phyloP scores from a whole-genome alignment of 2,797 vertebrate genomes.

The Hippoglossus hippoglossus region DNA sequence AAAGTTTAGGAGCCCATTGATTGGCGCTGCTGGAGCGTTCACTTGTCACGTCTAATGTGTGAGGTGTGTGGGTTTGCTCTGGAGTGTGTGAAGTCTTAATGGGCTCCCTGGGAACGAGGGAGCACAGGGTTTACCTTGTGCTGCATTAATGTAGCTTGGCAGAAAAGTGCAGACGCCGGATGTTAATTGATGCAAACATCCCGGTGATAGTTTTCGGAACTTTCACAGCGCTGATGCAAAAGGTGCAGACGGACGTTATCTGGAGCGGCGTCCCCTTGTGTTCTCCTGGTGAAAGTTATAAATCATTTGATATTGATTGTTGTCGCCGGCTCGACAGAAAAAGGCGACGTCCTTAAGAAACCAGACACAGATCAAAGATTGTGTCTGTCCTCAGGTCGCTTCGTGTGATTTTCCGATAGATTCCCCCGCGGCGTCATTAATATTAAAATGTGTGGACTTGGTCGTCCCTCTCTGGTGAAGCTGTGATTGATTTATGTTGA shows the following conservation, averaged over 20 bases:
- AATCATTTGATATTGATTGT: slow-evolving; percentile 63
- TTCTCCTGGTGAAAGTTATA: slow-evolving; percentile 36
- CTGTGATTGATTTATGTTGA: not conserved
- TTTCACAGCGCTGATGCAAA: slow-evolving; percentile 30
- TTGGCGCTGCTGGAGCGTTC: slow-evolving; percentile 58
- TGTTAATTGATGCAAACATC: slow-evolving; percentile 53
- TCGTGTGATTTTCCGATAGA: slow-evolving; percentile 35
- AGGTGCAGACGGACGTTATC: slow-evolving; percentile 5
- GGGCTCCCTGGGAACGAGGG: slow-evolving; percentile 44
- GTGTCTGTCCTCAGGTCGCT: slow-evolving; percentile 29
- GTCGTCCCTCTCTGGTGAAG: not conserved
- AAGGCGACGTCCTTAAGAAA: slow-evolving; percentile 34
- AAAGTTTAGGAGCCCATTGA: slow-evolving; percentile 76
- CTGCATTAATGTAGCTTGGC: slow-evolving; percentile 26
- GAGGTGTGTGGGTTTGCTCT: slow-evolving; percentile 37
- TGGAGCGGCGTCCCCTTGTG: slow-evolving; percentile 5
- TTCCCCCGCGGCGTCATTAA: slow-evolving; percentile 5
- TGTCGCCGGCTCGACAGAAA: slow-evolving; percentile 20
- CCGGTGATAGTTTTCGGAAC: slow-evolving; percentile 37
- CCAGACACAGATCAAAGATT: slow-evolving; percentile 54
- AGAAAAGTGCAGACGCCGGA: slow-evolving; percentile 10
- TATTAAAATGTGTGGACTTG: slow-evolving; percentile 7
- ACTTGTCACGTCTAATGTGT: slow-evolving; percentile 57
- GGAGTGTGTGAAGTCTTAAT: slow-evolving; percentile 54
- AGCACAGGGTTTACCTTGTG: slow-evolving; percentile 17